phyloP scores from a whole-genome alignment of 1,140 invertebrate genomes.

The Penaeus chinensis region DNA sequence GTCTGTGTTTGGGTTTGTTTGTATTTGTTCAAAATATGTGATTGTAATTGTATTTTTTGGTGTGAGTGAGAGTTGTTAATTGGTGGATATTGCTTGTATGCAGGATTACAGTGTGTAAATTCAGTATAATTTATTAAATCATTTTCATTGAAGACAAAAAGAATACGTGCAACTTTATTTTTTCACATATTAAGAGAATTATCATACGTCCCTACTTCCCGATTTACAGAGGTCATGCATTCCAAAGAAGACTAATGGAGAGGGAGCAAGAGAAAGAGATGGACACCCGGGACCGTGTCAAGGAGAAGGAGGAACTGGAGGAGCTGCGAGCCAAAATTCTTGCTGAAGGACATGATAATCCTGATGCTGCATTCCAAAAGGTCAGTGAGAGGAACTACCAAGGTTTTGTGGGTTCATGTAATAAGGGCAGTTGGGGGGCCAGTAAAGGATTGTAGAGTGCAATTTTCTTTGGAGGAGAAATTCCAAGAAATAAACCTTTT shows the following conservation, averaged over 20 bases:
- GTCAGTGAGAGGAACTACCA: constrained; percentile 66
- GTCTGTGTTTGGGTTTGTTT: too few relatives aligned
- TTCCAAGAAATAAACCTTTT: background rate
- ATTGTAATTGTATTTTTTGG: too few relatives aligned
- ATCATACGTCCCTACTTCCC: background rate
- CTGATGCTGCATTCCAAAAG: constrained; percentile 84
- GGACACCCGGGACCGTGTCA: constrained; percentile 88
- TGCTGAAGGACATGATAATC: constrained; percentile 82
- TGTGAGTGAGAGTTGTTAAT: too few relatives aligned
- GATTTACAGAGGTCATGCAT: constrained; percentile 81
- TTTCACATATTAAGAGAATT: background rate
- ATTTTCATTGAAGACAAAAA: background rate
- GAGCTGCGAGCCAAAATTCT: constrained; percentile 87
- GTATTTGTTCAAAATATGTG: too few relatives aligned
- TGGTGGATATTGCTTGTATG: too few relatives aligned
- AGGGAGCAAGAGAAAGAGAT: constrained; percentile 91
- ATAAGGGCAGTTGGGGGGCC: background rate
- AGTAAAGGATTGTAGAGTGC: background rate
- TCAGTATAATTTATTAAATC: too few relatives aligned
- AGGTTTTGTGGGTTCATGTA: background rate
- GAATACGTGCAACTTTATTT: background rate
- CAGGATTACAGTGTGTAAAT: too few relatives aligned
- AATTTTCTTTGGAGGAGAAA: background rate
- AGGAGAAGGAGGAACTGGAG: constrained; percentile 92
- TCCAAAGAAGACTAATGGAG: constrained; percentile 88